A percentile compares a stretch with the other conserved stretches of the same genome.
These are phyloP conservation scores for Drosophila seclusa DNA, from an alignment of 2,888 invertebrate genomes.

Conservation along the genomic window DNA sequence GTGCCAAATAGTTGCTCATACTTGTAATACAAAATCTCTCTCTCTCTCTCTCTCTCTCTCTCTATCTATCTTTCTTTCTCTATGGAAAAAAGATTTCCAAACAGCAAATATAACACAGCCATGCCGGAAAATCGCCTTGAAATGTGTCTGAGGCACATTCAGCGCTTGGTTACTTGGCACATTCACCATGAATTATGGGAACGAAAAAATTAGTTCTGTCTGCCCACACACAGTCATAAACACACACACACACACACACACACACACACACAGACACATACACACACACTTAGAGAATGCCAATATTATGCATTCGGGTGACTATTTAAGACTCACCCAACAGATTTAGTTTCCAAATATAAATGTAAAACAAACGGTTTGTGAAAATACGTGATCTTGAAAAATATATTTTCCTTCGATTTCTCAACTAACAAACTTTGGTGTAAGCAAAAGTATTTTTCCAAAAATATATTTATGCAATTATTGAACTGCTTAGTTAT, in stretches of 20 bases:
- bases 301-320: constrained; percentile 26
- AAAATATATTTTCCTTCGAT: neutral
- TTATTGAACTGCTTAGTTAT: neutral
- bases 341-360: constrained; percentile 6
- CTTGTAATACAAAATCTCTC: constrained; percentile 12
- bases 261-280: constrained; percentile 31
- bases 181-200: constrained; percentile 63
- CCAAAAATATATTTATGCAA: neutral
- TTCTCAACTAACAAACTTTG: neutral
- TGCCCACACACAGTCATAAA: constrained; percentile 43
- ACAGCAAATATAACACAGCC: constrained; percentile 55
- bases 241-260: constrained; percentile 19
- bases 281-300: constrained; percentile 15
- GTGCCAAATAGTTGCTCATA: constrained; percentile 68
- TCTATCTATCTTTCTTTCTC: neutral
- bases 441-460: neutral
- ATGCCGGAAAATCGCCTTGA: constrained; percentile 71
- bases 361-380: neutral
- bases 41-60: neutral
- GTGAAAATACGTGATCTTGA: neutral
- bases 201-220: constrained; percentile 52
- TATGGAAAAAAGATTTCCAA: constrained; percentile 39
- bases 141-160: constrained; percentile 72
- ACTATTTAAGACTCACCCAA: constrained; percentile 35
- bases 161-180: constrained; percentile 18